Evolutionary conservation across 1,140 invertebrate species (phyloP).

Genomic region (Papilio machaon): DNA sequence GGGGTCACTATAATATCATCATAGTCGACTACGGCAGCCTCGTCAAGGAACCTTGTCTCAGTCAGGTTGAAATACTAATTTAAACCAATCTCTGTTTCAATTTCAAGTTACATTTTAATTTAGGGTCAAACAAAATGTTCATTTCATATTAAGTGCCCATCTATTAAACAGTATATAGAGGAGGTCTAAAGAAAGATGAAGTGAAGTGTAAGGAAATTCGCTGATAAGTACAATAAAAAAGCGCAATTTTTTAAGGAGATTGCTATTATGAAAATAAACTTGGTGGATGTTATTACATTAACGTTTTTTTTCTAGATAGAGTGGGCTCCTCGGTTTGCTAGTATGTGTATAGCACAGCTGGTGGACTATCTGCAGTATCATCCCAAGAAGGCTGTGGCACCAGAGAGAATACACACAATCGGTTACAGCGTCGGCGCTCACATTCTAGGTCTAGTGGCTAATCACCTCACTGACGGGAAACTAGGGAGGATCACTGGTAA

Average conservation of each 20-base stretch:
- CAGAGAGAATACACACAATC: constrained; percentile 89
- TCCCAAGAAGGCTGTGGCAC: constrained; percentile 86
- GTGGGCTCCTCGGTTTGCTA: constrained; percentile 92
- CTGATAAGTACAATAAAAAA: neutral
- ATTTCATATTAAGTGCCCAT: too few species aligned
- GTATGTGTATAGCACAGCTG: constrained; percentile 90
- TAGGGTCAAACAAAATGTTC: too few species aligned
- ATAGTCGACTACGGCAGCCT: constrained; percentile 92
- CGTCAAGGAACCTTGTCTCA: constrained; percentile 91
- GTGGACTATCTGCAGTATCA: constrained; percentile 90
- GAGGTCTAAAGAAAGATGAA: too few species aligned
- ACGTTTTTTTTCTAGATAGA: constrained; percentile 84
- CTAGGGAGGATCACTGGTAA: constrained; percentile 91
- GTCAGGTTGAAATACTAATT: constrained; percentile 75
- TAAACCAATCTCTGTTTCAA: neutral
- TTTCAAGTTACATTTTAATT: too few species aligned
- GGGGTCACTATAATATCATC: constrained; percentile 92
- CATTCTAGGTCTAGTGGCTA: constrained; percentile 91
- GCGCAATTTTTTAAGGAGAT: neutral
- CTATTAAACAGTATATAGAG: too few species aligned
- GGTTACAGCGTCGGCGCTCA: constrained; percentile 94
- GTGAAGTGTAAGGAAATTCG: too few species aligned
- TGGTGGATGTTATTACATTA: neutral
- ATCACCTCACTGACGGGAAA: constrained; percentile 86
- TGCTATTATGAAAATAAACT: neutral